These are phyloP conservation scores for Chelidonichthys spinosus DNA, from an alignment of 2,797 vertebrate genomes.

Conservation along the genomic window DNA sequence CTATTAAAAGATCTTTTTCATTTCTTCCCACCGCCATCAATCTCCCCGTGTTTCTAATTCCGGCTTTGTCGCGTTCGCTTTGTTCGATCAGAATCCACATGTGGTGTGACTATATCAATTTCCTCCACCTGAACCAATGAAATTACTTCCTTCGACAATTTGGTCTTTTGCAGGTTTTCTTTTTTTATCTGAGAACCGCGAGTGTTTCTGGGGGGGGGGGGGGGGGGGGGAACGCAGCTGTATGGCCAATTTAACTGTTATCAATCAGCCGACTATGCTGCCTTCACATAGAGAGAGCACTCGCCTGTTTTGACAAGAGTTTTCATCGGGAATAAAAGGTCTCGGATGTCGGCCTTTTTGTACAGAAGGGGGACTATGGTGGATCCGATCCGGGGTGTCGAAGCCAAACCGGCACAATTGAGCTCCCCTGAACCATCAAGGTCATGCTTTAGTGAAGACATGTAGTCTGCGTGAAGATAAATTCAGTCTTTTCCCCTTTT, in stretches of 20 bases:
- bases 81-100: slow-evolving; percentile 72
- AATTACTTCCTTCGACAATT: slow-evolving; percentile 71
- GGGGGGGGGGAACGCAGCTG: slow-evolving; percentile 37
- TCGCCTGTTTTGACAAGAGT: slow-evolving; percentile 65
- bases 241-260: slow-evolving; percentile 74
- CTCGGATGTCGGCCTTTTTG: slow-evolving; percentile 19
- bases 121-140: slow-evolving; percentile 60
- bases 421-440: background rate
- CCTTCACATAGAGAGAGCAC: slow-evolving; percentile 40
- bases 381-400: background rate
- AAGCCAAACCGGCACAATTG: slow-evolving; percentile 10
- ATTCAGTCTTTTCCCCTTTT: background rate
- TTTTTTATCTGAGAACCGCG: slow-evolving; percentile 48
- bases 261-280: slow-evolving; percentile 76
- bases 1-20: slow-evolving; percentile 55
- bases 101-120: slow-evolving; percentile 70
- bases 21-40: slow-evolving; percentile 63
- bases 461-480: background rate
- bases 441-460: background rate
- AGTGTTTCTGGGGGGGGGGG: slow-evolving; percentile 37
- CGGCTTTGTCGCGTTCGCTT: slow-evolving; percentile 75
- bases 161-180: slow-evolving; percentile 39
- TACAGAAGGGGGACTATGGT: slow-evolving; percentile 1
- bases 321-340: slow-evolving; percentile 57
- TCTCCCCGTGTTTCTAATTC: slow-evolving; percentile 71